phyloP scores from a whole-genome alignment of 2,797 vertebrate species.

The Gymnothorax reevesii region DNA sequence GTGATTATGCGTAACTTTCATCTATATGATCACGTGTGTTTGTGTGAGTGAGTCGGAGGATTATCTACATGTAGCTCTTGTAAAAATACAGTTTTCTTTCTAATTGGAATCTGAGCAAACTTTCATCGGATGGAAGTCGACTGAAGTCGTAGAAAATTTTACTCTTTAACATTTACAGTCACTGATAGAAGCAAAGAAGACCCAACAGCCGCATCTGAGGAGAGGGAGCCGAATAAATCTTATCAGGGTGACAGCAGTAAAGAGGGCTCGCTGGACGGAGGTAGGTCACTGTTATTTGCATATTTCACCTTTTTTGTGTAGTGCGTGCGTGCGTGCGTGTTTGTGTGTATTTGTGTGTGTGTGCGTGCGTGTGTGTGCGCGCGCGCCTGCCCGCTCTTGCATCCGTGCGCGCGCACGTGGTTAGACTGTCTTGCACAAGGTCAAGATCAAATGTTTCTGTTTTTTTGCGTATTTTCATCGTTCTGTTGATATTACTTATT shows the following conservation, averaged over 20 bases:
- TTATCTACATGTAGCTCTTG: neutral
- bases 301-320: neutral
- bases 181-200: conserved; percentile 80
- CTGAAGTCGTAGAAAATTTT: neutral
- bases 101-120: neutral
- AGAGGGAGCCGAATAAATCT: conserved; percentile 84
- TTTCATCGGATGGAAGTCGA: neutral
- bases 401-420: neutral
- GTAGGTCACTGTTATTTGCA: conserved; percentile 65
- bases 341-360: neutral
- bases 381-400: neutral
- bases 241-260: conserved; percentile 84
- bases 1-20: too few species aligned
- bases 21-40: neutral
- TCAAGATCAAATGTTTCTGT: neutral
- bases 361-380: neutral
- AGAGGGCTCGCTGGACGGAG: conserved; percentile 77
- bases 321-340: neutral
- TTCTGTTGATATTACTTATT: neutral
- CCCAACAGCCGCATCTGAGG: conserved; percentile 80
- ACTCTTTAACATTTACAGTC: conserved; percentile 61
- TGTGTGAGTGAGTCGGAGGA: neutral
- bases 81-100: neutral
- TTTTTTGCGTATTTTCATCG: neutral
- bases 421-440: neutral